These are phyloP conservation scores for Ctenochaetus hawaiiensis DNA, from an alignment of 2,797 vertebrate genomes.

Conservation along the genomic window DNA sequence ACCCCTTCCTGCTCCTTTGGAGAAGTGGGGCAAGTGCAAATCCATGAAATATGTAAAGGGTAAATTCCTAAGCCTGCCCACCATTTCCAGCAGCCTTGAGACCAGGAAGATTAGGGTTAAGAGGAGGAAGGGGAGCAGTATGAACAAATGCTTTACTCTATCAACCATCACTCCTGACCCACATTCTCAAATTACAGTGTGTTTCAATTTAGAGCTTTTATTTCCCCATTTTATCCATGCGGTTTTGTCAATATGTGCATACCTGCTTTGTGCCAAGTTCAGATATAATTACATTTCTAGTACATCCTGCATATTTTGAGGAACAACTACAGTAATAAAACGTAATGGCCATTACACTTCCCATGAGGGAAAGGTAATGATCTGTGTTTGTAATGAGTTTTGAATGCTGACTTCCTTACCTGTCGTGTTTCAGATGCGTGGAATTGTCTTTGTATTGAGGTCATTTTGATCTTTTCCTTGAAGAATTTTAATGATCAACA, in stretches of 20 bases:
- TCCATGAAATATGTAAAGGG: slow-evolving; percentile 78
- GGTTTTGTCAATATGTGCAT: not conserved
- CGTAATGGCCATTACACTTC: not conserved
- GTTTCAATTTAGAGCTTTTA: slow-evolving; percentile 17
- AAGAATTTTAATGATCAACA: slow-evolving; percentile 10
- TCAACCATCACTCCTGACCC: slow-evolving; percentile 63
- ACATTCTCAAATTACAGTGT: slow-evolving; percentile 56
- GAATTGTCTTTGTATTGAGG: not conserved
- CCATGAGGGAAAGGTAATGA: not conserved
- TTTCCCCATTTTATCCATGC: not conserved
- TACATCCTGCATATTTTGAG: not conserved
- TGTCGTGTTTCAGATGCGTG: slow-evolving; percentile 8
- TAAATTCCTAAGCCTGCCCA: slow-evolving; percentile 58
- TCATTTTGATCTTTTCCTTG: slow-evolving; percentile 12
- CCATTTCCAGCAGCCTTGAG: slow-evolving; percentile 50
- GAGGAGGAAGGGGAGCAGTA: slow-evolving; percentile 26
- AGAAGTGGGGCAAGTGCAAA: slow-evolving; percentile 72
- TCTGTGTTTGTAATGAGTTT: not conserved
- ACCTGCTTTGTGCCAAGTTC: not conserved
- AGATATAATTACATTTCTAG: not conserved
- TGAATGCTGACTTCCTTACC: not conserved
- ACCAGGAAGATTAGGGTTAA: slow-evolving; percentile 65
- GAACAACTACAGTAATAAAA: not conserved
- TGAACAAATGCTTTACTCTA: slow-evolving; percentile 53
- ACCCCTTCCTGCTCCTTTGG: slow-evolving; percentile 34